A percentile compares a stretch with the other conserved stretches of the same genome.
phyloP scores from a whole-genome alignment of 2,888 invertebrate species.

The Dasypogon diadema region DNA sequence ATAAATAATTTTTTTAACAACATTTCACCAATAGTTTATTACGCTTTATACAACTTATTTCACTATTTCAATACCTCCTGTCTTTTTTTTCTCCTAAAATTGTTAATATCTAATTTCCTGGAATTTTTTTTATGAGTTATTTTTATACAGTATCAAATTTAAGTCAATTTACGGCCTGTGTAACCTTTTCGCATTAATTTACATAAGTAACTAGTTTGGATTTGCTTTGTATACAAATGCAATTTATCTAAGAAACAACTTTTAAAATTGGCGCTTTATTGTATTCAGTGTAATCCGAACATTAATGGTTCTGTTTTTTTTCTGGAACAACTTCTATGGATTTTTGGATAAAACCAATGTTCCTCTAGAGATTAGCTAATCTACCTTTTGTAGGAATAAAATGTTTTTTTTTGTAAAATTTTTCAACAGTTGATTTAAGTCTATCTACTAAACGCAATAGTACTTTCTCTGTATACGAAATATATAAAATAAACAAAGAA shows the following conservation, averaged over 20 bases:
- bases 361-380: conserved; percentile 21
- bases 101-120: not conserved
- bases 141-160: conserved; percentile 8
- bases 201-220: not conserved
- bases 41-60: conserved; percentile 4
- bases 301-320: not conserved
- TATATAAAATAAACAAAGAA: conserved; percentile 38
- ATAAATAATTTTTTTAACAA: not conserved
- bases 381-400: conserved; percentile 40
- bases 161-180: not conserved
- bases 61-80: not conserved
- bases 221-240: conserved; percentile 38
- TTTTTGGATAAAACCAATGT: conserved; percentile 19
- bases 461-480: conserved; percentile 14
- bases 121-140: not conserved
- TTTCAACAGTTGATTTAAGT: conserved; percentile 33
- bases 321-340: not conserved
- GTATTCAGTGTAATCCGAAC: conserved; percentile 11
- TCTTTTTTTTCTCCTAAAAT: not conserved
- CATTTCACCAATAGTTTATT: conserved; percentile 6
- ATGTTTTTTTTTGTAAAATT: conserved; percentile 16
- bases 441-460: conserved; percentile 39
- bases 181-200: not conserved
- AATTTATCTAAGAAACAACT: conserved; percentile 30
- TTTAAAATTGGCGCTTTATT: conserved; percentile 2